phyloP scores from a whole-genome alignment of 2,797 vertebrate species.

The Delichon dasypus region DNA sequence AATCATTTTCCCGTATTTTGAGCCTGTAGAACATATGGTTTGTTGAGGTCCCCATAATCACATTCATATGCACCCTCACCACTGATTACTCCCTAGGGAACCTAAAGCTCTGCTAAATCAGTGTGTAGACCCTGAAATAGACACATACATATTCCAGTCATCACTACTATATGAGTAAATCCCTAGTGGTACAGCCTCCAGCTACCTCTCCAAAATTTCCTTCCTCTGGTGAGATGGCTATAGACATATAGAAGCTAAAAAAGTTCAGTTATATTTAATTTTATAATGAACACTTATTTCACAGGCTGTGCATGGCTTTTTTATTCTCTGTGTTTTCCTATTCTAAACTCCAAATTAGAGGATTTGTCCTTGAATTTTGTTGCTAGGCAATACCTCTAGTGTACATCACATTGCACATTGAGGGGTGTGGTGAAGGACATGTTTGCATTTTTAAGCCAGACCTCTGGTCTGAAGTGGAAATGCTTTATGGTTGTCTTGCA shows the following conservation, averaged over 20 bases:
- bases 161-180: background rate
- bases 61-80: background rate
- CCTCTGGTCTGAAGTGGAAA: background rate
- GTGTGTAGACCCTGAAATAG: background rate
- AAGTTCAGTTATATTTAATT: background rate
- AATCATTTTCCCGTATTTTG: background rate
- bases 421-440: background rate
- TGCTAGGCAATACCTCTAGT: background rate
- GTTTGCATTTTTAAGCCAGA: background rate
- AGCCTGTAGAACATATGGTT: constrained; percentile 31
- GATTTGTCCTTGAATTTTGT: background rate
- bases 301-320: background rate
- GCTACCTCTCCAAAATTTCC: background rate
- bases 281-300: background rate
- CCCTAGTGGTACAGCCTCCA: background rate
- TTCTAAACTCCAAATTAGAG: background rate
- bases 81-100: background rate
- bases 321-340: background rate
- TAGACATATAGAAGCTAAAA: background rate
- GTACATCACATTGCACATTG: background rate
- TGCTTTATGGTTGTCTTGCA: background rate
- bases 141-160: background rate
- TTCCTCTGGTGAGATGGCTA: background rate
- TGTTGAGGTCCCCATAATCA: constrained; percentile 46
- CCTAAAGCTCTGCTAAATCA: background rate